Base-by-base conservation (phyloP, 2,797 vertebrate genomes). In the Gymnocypris eckloni region DNA sequence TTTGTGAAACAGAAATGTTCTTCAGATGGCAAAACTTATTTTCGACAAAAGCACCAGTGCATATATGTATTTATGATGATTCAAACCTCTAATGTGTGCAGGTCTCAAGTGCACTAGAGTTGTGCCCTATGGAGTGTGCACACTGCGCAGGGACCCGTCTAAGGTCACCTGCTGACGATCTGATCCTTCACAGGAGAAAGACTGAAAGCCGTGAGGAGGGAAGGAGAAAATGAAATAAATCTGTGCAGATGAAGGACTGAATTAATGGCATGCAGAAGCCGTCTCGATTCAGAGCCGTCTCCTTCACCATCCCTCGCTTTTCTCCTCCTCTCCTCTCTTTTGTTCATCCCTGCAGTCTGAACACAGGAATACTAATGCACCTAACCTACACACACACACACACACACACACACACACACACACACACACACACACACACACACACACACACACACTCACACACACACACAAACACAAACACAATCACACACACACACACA, bases 351-450 rank as follows among this genome's bases (percentile, higher is more conserved):
- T 87, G 73, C 52, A 82, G 88, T 79, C 90, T 92, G 90, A 92
- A 88, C 52, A 80, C 93, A 95, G 91, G 94, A 95, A 96, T 94
- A 93, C 90, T 93, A 94, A 95, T 94, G 93, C 79, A 56, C 56
- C 75, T 87, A 92, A 92, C 86, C 28, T 28, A 33, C n/a, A 33
- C 28, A 33, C 28, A 33, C 28, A 33, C 28, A 33, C 28, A 33
- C 28, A 33, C 28, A 33, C 28, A 33, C 28, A 33, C 28, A 33
- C 28, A 33, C 28, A 33, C 28, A 33, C 28, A 33, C 28, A 33
- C 28, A 33, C 28, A 33, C 28, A 33, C 28, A 33, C 28, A 33
- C 28, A 33, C 28, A 33, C 28, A 33, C 28, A 33, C 28, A 33
- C 28, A 33, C 28, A 33, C 28, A 33, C 28, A 33, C 28, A 33